Conservation (phyloP, 2,888 invertebrate genomes). For the Blastobasis lacticolella region DNA sequence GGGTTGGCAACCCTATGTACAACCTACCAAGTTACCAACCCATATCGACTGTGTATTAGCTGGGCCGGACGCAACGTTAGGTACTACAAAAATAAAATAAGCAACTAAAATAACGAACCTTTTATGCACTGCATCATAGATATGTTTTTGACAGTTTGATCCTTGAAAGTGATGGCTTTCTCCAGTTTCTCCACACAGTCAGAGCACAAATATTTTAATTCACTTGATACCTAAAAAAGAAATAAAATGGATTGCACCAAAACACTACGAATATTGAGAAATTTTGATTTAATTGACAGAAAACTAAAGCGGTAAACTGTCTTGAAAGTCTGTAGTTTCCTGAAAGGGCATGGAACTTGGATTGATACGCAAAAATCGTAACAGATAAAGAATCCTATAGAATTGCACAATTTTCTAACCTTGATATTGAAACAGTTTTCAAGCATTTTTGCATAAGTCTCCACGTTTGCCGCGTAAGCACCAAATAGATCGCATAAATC, state of each 20-base stretch:
- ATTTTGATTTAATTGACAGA: not conserved
- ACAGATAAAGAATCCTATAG: not conserved
- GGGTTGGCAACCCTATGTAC: too few species aligned
- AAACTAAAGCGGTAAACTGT: too few species aligned
- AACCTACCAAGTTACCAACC: too few species aligned
- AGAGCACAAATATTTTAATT: constrained; percentile 51
- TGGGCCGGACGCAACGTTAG: too few species aligned
- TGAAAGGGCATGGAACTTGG: not conserved
- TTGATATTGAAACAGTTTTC: constrained; percentile 29
- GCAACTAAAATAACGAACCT: constrained; percentile 34
- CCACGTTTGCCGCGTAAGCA: constrained; percentile 52
- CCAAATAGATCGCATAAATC: constrained; percentile 70
- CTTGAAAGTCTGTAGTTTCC: too few species aligned
- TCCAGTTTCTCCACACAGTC: constrained; percentile 48
- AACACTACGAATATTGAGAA: not conserved
- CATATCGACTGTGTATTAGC: too few species aligned
- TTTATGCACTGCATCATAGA: constrained; percentile 42
- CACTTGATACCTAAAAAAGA: constrained; percentile 38
- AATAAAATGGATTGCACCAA: not conserved
- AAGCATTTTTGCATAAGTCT: constrained; percentile 61
- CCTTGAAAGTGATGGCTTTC: constrained; percentile 39
- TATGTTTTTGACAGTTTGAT: constrained; percentile 43
- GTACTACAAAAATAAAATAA: too few species aligned
- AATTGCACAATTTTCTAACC: constrained; percentile 4
- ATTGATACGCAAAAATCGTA: not conserved